Base-by-base conservation (phyloP, 2,888 invertebrate genomes). In the Scaptomyza flava region DNA sequence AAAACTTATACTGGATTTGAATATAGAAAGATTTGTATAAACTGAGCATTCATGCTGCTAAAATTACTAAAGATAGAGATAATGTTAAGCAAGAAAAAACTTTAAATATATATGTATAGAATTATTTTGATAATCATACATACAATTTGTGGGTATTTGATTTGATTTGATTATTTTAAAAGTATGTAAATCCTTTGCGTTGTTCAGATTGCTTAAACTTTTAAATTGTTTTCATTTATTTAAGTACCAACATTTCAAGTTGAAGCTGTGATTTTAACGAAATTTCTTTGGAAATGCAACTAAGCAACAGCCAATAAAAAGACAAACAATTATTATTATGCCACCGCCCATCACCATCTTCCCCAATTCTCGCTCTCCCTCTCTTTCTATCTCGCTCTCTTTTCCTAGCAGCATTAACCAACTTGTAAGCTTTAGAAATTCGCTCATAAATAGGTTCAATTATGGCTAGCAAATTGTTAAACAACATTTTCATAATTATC, bases 401-500 rank as follows among this genome's bases (percentile, higher is more conserved):
- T 8, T 9, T 11, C 2, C 33, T 9, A n/a, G 14, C 38, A 14
- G 41, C 14, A 6, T 14, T 38, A 14, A 41, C 41, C 43, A 51
- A 14, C 30, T 48, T 52, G 41, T 12, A 54, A 38, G 61, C 61
- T 61, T 63, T 45, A 51, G 50, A 63, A 41, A 63, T 50, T 69
- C 52, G 46, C 58, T 42, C 65, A 65, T 73, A 68, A 69, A 72
- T 72, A 69, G 64, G 62, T 68, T 67, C 76, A 75, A 75, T 75
- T 74, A 74, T 74, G 75, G 76, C 63, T 36, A 67, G 71, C 75
- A 75, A 74, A 74, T 74, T 75, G 76, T 71, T 75, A 47, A 75
- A 71, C 76, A 75, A 75, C 75, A 75, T 75, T 75, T 71, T 75
- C 76, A 75, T 75, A 75, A 75, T 75, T 71, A 75, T 75, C 72